These are phyloP conservation scores for Amblyjoppa fuscipennis DNA, from an alignment of 2,888 invertebrate species.

Conservation along the genomic window DNA sequence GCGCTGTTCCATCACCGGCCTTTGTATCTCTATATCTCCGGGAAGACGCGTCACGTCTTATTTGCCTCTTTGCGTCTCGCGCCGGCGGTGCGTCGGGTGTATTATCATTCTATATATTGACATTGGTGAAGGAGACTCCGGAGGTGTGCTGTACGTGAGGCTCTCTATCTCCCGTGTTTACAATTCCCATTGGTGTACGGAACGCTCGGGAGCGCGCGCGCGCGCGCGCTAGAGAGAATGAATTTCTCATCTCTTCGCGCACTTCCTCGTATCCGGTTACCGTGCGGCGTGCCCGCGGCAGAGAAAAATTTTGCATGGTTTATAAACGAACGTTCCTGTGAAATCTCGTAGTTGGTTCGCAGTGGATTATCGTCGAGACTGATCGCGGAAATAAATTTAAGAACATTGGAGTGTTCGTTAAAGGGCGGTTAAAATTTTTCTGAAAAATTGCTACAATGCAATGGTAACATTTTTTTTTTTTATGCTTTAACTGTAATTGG, in stretches of 20 bases:
- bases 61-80: conserved; percentile 49
- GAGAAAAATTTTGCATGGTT: neutral
- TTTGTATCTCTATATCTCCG: conserved; percentile 16
- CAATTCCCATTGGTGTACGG: conserved; percentile 56
- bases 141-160: conserved; percentile 38
- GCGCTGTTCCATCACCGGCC: neutral
- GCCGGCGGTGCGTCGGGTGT: conserved; percentile 21
- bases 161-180: conserved; percentile 42
- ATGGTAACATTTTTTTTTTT: no score
- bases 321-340: neutral
- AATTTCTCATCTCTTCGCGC: conserved; percentile 56
- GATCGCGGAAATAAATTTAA: no score
- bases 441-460: no score
- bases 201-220: neutral
- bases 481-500: no score
- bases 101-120: conserved; percentile 52
- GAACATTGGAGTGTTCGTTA: no score
- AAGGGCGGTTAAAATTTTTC: no score
- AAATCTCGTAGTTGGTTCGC: neutral
- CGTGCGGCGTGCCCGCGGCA: neutral
- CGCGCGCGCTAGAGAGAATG: conserved; percentile 37
- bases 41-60: conserved; percentile 54
- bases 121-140: conserved; percentile 30
- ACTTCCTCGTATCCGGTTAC: conserved; percentile 59
- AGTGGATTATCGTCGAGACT: neutral